Evolutionary conservation across 2,888 invertebrate species (phyloP).

Genomic region (Tenthredo livida): DNA sequence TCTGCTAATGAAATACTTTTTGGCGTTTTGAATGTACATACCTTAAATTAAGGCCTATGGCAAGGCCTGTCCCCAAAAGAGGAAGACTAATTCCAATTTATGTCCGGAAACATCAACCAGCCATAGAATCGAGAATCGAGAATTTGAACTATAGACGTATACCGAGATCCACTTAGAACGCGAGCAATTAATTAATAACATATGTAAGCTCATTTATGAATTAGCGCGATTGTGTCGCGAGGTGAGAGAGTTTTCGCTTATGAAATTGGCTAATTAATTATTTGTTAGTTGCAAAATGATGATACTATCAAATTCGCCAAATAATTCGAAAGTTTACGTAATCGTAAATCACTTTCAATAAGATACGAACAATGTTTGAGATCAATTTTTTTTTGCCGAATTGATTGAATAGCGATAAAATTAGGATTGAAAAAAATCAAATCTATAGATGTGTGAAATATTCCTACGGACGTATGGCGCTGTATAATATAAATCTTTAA

Average conservation of each 20-base stretch:
- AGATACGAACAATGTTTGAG: background rate
- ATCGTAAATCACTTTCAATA: background rate
- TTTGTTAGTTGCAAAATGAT: background rate
- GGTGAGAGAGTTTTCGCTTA: background rate
- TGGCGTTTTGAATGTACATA: conserved; percentile 16
- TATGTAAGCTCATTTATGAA: background rate
- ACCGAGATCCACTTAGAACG: background rate
- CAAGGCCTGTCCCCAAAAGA: background rate
- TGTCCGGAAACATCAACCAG: background rate
- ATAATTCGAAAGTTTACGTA: background rate
- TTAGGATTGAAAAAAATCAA: background rate
- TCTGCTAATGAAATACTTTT: conserved; percentile 36
- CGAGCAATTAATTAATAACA: conserved; percentile 5
- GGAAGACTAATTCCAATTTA: conserved; percentile 35
- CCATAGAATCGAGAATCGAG: background rate
- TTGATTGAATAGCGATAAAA: background rate
- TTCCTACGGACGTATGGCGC: background rate
- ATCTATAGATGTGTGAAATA: background rate
- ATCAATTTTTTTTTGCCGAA: background rate
- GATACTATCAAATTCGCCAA: too few relatives aligned
- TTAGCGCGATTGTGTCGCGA: background rate
- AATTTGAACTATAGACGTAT: background rate
- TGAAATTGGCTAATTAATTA: background rate
- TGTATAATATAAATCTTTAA: conserved; percentile 1
- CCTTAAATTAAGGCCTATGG: background rate